Evolutionary conservation across 1,140 invertebrate species (phyloP).

Genomic region (Ostrea denselamellosa): DNA sequence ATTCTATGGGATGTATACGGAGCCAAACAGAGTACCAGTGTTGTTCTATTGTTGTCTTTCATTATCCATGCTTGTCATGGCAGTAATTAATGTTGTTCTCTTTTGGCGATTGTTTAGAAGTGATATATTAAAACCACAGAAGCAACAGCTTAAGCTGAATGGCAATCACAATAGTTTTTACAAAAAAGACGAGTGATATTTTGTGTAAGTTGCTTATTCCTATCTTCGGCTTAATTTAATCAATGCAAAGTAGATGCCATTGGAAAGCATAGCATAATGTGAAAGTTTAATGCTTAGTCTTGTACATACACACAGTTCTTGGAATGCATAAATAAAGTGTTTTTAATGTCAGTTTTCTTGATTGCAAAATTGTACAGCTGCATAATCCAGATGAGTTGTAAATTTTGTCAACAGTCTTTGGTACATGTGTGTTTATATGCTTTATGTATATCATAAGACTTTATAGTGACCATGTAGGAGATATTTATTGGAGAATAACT

Average conservation of each 20-base stretch:
- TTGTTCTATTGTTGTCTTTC: constrained; percentile 62
- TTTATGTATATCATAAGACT: too few species aligned
- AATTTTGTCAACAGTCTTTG: too few species aligned
- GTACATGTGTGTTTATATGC: too few species aligned
- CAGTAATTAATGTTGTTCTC: constrained; percentile 69
- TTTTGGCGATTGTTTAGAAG: constrained; percentile 73
- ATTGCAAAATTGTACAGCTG: too few species aligned
- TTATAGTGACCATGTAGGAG: too few species aligned
- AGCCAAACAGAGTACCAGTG: constrained; percentile 57
- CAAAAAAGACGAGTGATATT: constrained; percentile 5
- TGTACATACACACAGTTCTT: not conserved
- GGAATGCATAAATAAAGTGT: not conserved
- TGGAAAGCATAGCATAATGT: not conserved
- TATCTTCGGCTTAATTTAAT: not conserved
- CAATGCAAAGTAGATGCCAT: not conserved
- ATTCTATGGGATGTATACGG: constrained; percentile 61
- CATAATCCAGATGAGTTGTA: too few species aligned
- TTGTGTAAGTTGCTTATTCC: not conserved
- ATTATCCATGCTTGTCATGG: constrained; percentile 69
- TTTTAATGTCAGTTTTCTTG: not conserved
- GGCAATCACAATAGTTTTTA: constrained; percentile 56
- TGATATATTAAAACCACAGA: constrained; percentile 66
- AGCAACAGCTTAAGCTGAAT: constrained; percentile 49
- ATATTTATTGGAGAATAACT: too few species aligned
- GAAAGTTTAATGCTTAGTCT: not conserved